Percentiles rank a stretch among this genome's conserved stretches.
Conservation (phyloP, 2,888 invertebrate species). For the Lasioglossum villosulum region DNA sequence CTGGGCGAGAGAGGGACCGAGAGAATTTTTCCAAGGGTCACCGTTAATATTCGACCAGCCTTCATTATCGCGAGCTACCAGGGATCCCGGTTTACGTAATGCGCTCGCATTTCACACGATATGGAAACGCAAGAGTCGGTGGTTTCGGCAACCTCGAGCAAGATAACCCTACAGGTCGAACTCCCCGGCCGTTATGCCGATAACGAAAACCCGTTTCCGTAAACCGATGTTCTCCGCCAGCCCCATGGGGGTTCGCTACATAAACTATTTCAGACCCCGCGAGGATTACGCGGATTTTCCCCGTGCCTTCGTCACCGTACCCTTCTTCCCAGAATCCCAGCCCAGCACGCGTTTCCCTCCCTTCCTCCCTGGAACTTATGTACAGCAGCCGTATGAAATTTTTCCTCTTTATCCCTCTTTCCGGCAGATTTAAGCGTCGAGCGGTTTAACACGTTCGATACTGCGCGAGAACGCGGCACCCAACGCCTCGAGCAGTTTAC, state of each 20-base stretch:
- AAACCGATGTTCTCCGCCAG: constrained; percentile 69
- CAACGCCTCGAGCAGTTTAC: constrained; percentile 1
- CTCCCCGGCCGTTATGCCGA: constrained; percentile 71
- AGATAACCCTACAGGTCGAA: constrained; percentile 74
- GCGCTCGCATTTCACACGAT: constrained; percentile 37
- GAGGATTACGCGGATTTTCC: constrained; percentile 73
- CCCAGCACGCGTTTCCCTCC: background rate
- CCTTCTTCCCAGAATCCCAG: background rate
- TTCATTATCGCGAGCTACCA: constrained; percentile 33
- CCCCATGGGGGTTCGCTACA: constrained; percentile 59
- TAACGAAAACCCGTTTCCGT: constrained; percentile 74
- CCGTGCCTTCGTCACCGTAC: constrained; percentile 31
- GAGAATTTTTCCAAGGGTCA: constrained; percentile 5
- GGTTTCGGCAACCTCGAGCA: constrained; percentile 50
- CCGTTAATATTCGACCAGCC: constrained; percentile 16
- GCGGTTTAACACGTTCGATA: constrained; percentile 3
- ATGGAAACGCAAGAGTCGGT: constrained; percentile 38
- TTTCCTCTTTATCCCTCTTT: constrained; percentile 22
- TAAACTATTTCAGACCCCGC: constrained; percentile 74
- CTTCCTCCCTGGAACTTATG: background rate
- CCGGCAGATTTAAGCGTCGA: constrained; percentile 12
- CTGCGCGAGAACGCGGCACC: background rate
- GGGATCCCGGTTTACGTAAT: constrained; percentile 17
- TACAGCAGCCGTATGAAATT: constrained; percentile 15
- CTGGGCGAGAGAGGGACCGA: background rate